Conservation (phyloP, 2,113 vertebrate genomes). For the Oncorhynchus nerka region DNA sequence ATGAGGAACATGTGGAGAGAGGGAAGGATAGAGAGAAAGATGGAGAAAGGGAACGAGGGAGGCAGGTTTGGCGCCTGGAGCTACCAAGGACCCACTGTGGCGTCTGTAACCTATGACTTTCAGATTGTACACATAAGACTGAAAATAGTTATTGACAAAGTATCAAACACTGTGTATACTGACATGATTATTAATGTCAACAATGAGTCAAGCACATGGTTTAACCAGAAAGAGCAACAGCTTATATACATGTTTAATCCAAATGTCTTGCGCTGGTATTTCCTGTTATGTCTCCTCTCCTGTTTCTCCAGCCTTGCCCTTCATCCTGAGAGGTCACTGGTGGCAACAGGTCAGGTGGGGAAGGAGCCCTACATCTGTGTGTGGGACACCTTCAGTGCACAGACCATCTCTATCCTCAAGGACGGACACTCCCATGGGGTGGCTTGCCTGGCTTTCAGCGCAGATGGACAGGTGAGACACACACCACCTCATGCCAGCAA, state of each 20-base stretch:
- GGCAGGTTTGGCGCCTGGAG: not conserved
- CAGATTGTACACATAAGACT: too few species aligned
- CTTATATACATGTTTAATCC: too few species aligned
- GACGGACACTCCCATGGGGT: slow-evolving; percentile 94
- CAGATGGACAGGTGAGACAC: slow-evolving; percentile 87
- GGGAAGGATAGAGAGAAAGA: slow-evolving; percentile 2
- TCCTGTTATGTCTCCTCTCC: not conserved
- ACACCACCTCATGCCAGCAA: not conserved
- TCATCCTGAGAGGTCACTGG: slow-evolving; percentile 90
- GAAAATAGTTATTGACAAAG: too few species aligned
- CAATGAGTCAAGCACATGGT: too few species aligned
- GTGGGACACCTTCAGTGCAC: slow-evolving; percentile 88
- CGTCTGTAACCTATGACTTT: too few species aligned
- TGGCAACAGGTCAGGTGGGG: slow-evolving; percentile 95
- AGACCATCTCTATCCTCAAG: slow-evolving; percentile 89
- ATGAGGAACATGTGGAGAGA: not conserved
- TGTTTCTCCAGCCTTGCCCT: slow-evolving; percentile 83
- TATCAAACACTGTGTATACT: too few species aligned
- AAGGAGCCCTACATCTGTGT: slow-evolving; percentile 94
- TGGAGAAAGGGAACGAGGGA: not conserved
- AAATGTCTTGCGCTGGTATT: not conserved
- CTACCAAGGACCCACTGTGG: too few species aligned
- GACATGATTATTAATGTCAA: too few species aligned
- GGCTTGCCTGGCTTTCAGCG: slow-evolving; percentile 90
- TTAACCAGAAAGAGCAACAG: too few species aligned